Percentiles rank a stretch among this genome's conserved stretches.
Evolutionary conservation across 1,140 invertebrate species (phyloP).

Genomic region (Pseudoatta argentina): DNA sequence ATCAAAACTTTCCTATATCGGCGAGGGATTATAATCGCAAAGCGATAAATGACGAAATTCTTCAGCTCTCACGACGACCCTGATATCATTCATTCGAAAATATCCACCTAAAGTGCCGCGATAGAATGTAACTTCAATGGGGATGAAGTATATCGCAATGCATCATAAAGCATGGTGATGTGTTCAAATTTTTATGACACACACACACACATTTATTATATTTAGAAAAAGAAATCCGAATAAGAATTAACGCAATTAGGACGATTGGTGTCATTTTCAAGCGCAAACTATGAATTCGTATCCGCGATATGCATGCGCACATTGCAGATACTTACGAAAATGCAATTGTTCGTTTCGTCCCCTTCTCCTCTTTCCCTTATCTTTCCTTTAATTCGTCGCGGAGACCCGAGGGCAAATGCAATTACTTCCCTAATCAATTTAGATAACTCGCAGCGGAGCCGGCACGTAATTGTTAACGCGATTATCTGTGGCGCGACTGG

Average conservation of each 20-base stretch:
- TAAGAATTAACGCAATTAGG: background rate
- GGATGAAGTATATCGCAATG: background rate
- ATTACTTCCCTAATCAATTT: constrained; percentile 81
- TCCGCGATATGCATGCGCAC: background rate
- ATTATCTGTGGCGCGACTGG: constrained; percentile 69
- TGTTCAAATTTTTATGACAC: background rate
- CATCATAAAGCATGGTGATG: background rate
- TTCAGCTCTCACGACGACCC: constrained; percentile 33
- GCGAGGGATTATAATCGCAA: background rate
- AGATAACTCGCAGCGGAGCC: constrained; percentile 78
- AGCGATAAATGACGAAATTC: constrained; percentile 41
- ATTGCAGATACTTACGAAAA: background rate
- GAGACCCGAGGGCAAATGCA: constrained; percentile 74
- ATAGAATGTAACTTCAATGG: constrained; percentile 13
- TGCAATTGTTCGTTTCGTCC: background rate
- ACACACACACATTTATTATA: background rate
- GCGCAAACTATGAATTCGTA: background rate
- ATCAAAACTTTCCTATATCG: constrained; percentile 21
- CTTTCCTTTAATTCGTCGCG: constrained; percentile 67
- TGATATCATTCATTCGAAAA: constrained; percentile 41
- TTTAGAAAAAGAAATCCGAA: background rate
- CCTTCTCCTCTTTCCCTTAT: background rate
- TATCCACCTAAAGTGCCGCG: constrained; percentile 9
- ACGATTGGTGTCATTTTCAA: background rate
- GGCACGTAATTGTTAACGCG: constrained; percentile 78